phyloP scores from a whole-genome alignment of 2,797 vertebrate genomes.

The Notoglanidium macrostoma region DNA sequence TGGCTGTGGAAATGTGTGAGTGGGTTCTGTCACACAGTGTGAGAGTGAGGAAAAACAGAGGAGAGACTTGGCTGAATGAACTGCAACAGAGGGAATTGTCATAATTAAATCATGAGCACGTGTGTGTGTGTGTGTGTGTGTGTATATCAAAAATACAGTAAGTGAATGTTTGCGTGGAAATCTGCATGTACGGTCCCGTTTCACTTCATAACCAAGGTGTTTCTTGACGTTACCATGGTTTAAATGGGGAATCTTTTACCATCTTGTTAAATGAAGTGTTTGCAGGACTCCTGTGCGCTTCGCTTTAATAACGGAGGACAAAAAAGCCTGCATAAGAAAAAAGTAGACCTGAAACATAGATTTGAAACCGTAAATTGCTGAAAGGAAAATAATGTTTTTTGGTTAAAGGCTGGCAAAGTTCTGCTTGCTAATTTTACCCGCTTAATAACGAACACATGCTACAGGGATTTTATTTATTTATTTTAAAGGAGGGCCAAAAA shows the following conservation, averaged over 20 bases:
- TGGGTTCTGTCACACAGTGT: slow-evolving; percentile 18
- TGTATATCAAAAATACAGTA: not conserved
- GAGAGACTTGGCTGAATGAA: slow-evolving; percentile 50
- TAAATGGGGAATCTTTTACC: not conserved
- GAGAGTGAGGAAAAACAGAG: slow-evolving; percentile 43
- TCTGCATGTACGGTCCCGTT: not conserved
- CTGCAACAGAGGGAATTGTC: slow-evolving; percentile 54
- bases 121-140: slow-evolving; percentile 13
- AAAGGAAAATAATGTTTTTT: not conserved
- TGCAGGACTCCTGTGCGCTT: not conserved
- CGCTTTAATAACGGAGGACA: not conserved
- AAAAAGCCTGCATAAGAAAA: not conserved
- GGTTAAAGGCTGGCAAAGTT: slow-evolving; percentile 17
- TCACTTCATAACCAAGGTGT: slow-evolving; percentile 16
- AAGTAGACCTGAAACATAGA: not conserved
- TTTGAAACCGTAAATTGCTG: not conserved
- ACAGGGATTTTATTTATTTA: not conserved
- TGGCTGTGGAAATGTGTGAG: slow-evolving; percentile 58
- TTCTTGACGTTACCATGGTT: not conserved
- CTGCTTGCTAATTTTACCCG: slow-evolving; percentile 24
- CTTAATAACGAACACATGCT: slow-evolving; percentile 52
- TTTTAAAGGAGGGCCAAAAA: not conserved
- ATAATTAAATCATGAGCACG: slow-evolving; percentile 46
- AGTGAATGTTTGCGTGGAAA: not conserved
- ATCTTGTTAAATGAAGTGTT: not conserved